A percentile compares a stretch with the other conserved stretches of the same genome.
phyloP scores from a whole-genome alignment of 2,797 vertebrate species.

The Simalia tracyae region DNA sequence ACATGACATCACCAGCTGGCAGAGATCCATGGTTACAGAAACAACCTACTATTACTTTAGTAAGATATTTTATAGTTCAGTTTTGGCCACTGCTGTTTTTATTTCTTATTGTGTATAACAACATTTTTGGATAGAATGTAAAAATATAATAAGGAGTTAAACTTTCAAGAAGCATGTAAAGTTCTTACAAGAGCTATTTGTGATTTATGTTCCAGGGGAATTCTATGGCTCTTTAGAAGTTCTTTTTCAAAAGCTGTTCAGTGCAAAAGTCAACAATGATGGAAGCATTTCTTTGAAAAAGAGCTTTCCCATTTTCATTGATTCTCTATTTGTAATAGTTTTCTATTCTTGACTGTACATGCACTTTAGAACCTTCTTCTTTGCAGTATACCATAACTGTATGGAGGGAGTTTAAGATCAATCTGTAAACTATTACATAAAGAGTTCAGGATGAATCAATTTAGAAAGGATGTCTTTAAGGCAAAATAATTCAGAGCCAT shows the following conservation, averaged over 20 bases:
- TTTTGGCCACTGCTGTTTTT: conserved; percentile 6
- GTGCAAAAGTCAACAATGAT: not conserved
- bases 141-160: not conserved
- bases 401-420: not conserved
- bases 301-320: not conserved
- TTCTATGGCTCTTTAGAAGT: not conserved
- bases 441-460: not conserved
- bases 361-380: not conserved
- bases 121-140: not conserved
- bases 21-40: conserved; percentile 61
- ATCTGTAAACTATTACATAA: not conserved
- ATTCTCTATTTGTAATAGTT: not conserved
- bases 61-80: conserved; percentile 57
- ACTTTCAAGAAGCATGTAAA: not conserved
- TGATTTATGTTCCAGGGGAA: not conserved
- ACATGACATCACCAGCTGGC: conserved; percentile 68
- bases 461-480: not conserved
- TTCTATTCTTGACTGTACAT: not conserved
- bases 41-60: conserved; percentile 45
- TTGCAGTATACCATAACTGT: not conserved
- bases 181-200: not conserved
- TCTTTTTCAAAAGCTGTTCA: not conserved
- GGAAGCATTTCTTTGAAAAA: not conserved
- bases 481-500: not conserved
- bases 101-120: not conserved